Base-by-base conservation (phyloP, 2,888 invertebrate genomes). In the Pardosa pseudoannulata region DNA sequence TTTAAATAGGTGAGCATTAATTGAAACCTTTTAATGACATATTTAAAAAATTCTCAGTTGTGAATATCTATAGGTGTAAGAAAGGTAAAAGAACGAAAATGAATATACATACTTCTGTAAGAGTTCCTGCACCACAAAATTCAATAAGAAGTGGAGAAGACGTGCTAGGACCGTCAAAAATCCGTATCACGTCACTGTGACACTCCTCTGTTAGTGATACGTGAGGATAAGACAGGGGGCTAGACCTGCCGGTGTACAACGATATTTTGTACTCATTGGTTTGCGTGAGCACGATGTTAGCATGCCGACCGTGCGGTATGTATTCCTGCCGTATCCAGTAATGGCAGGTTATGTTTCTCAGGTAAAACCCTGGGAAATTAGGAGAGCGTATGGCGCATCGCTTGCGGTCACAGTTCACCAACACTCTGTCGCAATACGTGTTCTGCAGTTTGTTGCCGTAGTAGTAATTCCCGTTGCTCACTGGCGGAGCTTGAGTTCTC, bases 351-450 rank as follows among this genome's bases (percentile, higher is more conserved):
- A 96, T 95, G 91, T 96, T 96, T 88, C 96, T 93, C 11, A 96
- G 96, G 92, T 97, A 97, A 89, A 96, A 94, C 78, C 92, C 97
- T 13, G 96, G 96, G 92, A 96, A 97, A 93, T 97, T 97, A 13
- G 97, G 97, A 29, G 96, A 96, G 92, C 96, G 95, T 88, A 96
- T 94, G 88, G 95, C 94, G 92, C 95, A 95, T 67, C 93, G 92
- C 72, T 93, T 91, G 86, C 94, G 93, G 91, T 95, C 95, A 91
- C 96, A 96, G 91, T 95, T 94, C 90, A 95, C 95, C 90, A 96
- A 93, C 90, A 95, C 94, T 90, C 96, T 94, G 92, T 96, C 96
- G 92, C 96, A 96, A 64, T 83, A 88, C 0, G 88, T 87, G 72
- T 88, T 87, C 67, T 72, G 71, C 19, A 87, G 29, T 36, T 70